Base-by-base conservation (phyloP, 2,113 vertebrate species). In the Notechis scutatus region DNA sequence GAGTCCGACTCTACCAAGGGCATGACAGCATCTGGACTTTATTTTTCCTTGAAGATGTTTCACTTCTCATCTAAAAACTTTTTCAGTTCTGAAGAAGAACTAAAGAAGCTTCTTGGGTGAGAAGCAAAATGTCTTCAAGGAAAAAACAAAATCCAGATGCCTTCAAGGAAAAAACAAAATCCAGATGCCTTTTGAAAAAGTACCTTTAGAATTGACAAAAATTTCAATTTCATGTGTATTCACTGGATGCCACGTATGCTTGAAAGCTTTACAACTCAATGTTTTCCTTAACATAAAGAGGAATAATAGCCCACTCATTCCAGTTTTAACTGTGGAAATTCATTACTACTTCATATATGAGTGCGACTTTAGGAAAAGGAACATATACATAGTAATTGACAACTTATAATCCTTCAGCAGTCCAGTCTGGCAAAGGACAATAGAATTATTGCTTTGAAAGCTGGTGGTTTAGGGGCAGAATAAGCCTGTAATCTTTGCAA, bases 381-480 rank as follows among this genome's bases (percentile, higher is more conserved):
- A 64, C 42, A 26, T 34, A 0, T 87, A 8, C 57, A 39, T 39
- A 85, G 0, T 8, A 85, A 69, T 34, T 85, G 92, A 89, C 74
- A 88, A 0, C 55, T 93, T 34, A 64, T 64, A 7, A 88, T 47
- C 3, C 88, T 0, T 74, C 47, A 91, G 21, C 1, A 0, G 0
- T 42, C 39, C 88, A 23, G 86, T 1, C 0, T 54, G 89, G 47
- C 87, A 90, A 69, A 3, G 81, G 61, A 89, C 39, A 45, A 0
- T 18, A 64, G 92, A 55, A 92, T 12, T 56, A 7, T 3, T 90
- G 88, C 93, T 55, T n/a, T 57, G 69, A 92, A 54, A 93, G 11
- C 2, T 64, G 64, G 86, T 15, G 61, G 39, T 12, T 0, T 23
- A 26, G 29, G 0, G n/a, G 2, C 11, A 1, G 20, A 91, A 45